Conservation (phyloP, 2,888 invertebrate species). For the Aelia acuminata region DNA sequence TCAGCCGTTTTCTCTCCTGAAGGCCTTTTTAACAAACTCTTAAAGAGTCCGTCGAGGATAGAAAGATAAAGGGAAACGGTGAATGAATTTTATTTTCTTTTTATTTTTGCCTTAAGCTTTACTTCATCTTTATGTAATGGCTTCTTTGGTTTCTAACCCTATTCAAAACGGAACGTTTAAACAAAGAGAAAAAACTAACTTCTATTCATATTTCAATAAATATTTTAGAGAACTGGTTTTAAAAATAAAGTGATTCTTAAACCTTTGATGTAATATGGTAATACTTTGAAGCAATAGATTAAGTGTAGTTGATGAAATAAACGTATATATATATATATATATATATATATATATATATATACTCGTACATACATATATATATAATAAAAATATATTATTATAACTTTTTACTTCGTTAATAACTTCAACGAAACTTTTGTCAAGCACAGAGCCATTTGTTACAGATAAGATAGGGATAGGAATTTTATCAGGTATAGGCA, state of each 20-base stretch:
- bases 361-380: too few species aligned
- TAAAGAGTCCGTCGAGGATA: slow-evolving; percentile 3
- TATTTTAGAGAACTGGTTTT: not conserved
- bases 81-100: not conserved
- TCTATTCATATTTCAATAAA: not conserved
- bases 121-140: slow-evolving; percentile 37
- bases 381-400: too few species aligned
- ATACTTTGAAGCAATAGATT: too few species aligned
- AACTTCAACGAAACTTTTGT: too few species aligned
- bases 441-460: too few species aligned
- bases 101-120: not conserved
- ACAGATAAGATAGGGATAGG: too few species aligned
- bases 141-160: slow-evolving; percentile 34
- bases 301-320: too few species aligned
- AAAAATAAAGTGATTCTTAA: not conserved
- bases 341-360: too few species aligned
- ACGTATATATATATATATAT: too few species aligned
- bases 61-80: not conserved
- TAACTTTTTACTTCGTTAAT: too few species aligned
- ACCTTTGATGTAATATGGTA: too few species aligned
- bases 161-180: not conserved
- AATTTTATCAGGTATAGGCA: too few species aligned
- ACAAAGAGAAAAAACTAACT: not conserved
- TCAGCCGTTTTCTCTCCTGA: slow-evolving; percentile 6
- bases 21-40: not conserved